Conservation (phyloP, 2,113 vertebrate genomes). For the Brachionichthys hirsutus region DNA sequence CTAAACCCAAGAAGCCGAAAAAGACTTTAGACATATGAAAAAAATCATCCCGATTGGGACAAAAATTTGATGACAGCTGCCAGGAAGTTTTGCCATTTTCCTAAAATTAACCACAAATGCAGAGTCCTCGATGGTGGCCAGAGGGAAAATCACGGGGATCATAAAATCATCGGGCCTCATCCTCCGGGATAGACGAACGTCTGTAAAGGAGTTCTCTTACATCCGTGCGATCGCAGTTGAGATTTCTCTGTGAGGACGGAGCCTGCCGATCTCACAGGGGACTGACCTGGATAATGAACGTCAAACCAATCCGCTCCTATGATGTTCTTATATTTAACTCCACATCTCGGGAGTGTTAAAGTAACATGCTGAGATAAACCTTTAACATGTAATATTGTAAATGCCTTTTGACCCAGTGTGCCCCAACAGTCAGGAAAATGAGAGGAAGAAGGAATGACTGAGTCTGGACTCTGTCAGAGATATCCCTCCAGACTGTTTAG, state of each 20-base stretch:
- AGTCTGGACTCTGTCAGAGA: slow-evolving; percentile 65
- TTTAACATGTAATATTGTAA: slow-evolving; percentile 11
- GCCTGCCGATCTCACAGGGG: background rate
- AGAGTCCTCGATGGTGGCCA: background rate
- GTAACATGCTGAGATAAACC: slow-evolving; percentile 10
- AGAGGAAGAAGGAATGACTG: slow-evolving; percentile 57
- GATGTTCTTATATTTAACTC: no score
- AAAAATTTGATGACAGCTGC: background rate
- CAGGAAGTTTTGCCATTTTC: background rate
- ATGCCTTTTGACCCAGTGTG: slow-evolving; percentile 34
- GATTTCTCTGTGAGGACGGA: background rate
- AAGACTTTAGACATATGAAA: no score
- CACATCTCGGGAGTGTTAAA: no score
- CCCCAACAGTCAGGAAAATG: slow-evolving; percentile 55
- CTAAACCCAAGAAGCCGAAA: no score
- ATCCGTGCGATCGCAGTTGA: background rate
- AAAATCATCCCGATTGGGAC: background rate
- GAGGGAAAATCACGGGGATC: background rate
- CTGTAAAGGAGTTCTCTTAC: background rate
- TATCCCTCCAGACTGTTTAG: slow-evolving; percentile 67
- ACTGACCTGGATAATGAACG: background rate
- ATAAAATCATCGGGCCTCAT: background rate
- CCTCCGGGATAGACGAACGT: background rate
- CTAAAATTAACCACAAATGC: background rate
- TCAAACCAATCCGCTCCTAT: no score